Base-by-base conservation (phyloP, 2,113 vertebrate species). In the Oncorhynchus nerka region DNA sequence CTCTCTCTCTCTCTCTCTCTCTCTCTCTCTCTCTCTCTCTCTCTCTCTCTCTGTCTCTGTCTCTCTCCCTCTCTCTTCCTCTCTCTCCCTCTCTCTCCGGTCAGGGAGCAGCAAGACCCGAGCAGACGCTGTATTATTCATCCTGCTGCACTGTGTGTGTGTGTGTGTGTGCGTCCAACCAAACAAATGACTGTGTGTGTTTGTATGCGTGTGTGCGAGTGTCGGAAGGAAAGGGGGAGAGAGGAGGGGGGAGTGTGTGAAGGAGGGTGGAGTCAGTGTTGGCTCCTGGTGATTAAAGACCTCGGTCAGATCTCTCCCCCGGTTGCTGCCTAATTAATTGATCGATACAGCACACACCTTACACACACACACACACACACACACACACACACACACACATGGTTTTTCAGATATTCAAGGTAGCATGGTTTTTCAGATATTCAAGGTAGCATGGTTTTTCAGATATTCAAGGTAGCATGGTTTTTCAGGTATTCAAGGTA, bases 251-350 rank as follows among this genome's bases (percentile, higher is more conserved):
- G 32, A 32, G 5, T 32, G 32, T 32, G 5, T 34, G 32, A 12
- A 49, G 68, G 12, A 26, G 11, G 1, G 24, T 45, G 20, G 49
- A 51, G 49, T 13, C 11, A 51, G 49, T 15, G 49, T 51, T 51
- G 49, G 49, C 49, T 51, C 49, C 26, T 30, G 34, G 71, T 86
- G 85, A 84, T 84, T 86, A 80, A 86, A 81, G 79, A 84, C 78
- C 82, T 84, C 78, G 74, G 74, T 73, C 76, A 65, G 70, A 80
- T 82, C 82, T 55, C 59, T 61, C 5, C 16, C 57, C 67, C 57
- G 74, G 79, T 79, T 48, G 69, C 76, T 55, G 76, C 80, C 74
- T 87, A 84, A 87, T 87, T 83, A 87, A 87, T 84, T 81, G 85
- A 84, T 87, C 76, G 80, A 51, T 51, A 51, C 4, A 15, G 39